These are phyloP conservation scores for Diploptera punctata DNA, from an alignment of 2,888 invertebrate genomes.

Conservation along the genomic window DNA sequence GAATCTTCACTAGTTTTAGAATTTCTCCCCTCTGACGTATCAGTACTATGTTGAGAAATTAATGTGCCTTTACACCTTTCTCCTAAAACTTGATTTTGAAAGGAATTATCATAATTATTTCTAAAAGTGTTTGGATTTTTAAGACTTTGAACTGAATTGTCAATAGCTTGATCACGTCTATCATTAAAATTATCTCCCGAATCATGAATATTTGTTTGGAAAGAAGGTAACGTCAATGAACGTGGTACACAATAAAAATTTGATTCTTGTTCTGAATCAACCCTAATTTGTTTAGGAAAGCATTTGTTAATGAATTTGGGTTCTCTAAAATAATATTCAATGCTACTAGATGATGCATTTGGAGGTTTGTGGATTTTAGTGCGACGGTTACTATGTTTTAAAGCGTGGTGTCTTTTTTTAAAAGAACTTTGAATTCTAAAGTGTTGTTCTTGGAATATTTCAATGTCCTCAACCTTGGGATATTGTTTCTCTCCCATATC, in stretches of 20 bases:
- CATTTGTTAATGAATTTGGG: background rate
- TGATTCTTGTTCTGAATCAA: too few species aligned
- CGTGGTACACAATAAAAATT: background rate
- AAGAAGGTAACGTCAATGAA: background rate
- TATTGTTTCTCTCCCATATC: background rate
- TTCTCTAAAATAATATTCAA: background rate
- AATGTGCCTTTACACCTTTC: background rate
- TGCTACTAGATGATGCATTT: background rate
- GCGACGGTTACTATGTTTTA: background rate
- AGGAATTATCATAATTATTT: too few species aligned
- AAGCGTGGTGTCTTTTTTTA: background rate
- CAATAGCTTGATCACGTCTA: background rate
- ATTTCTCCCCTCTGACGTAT: background rate
- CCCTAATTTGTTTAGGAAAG: background rate
- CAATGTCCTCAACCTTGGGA: conserved; percentile 29
- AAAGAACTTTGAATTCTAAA: conserved; percentile 13
- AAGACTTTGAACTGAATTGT: background rate
- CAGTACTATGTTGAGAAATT: background rate
- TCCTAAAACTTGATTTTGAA: background rate
- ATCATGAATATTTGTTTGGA: background rate
- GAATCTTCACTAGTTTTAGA: background rate
- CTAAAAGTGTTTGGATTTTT: background rate
- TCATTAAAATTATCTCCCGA: background rate
- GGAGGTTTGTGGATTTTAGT: background rate
- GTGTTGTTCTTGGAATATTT: conserved; percentile 31